Conservation (phyloP, 1,140 invertebrate genomes). For the Drosophila tani region DNA sequence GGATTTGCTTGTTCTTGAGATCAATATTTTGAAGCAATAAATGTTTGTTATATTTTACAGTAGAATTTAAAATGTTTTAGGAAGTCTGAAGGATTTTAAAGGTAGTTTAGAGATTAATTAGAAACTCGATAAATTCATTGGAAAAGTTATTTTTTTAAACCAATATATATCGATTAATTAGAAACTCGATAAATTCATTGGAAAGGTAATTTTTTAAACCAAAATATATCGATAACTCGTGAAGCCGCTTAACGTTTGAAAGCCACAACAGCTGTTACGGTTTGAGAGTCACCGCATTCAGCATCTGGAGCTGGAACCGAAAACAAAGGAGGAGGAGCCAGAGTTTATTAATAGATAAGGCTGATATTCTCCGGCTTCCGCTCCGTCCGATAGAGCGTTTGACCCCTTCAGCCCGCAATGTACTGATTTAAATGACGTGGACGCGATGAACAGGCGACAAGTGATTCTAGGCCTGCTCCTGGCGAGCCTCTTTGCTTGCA, state of each 20-base stretch:
- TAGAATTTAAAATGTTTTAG: background rate
- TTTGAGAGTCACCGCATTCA: conserved; percentile 35
- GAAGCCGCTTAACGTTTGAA: conserved; percentile 4
- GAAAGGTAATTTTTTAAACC: conserved; percentile 7
- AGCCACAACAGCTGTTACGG: conserved; percentile 49
- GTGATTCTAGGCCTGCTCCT: conserved; percentile 47
- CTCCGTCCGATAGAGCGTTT: conserved; percentile 49
- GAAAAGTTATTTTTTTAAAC: too few relatives aligned
- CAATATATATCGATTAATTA: too few relatives aligned
- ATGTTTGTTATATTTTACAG: conserved; percentile 38
- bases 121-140: too few relatives aligned
- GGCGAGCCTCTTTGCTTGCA: conserved; percentile 44
- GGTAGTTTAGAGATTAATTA: background rate
- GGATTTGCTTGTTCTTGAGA: conserved; percentile 13
- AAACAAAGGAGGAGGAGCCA: conserved; percentile 12
- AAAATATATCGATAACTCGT: background rate
- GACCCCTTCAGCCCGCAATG: conserved; percentile 62
- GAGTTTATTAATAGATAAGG: conserved; percentile 70
- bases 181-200: background rate
- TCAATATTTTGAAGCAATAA: conserved; percentile 41
- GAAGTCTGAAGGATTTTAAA: background rate
- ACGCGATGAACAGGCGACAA: conserved; percentile 46
- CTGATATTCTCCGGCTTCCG: conserved; percentile 49
- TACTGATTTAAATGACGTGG: conserved; percentile 61
- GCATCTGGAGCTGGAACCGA: conserved; percentile 24